These are phyloP conservation scores for Hypsibius dujardini DNA, from an alignment of 1,140 invertebrate species.

Conservation along the genomic window DNA sequence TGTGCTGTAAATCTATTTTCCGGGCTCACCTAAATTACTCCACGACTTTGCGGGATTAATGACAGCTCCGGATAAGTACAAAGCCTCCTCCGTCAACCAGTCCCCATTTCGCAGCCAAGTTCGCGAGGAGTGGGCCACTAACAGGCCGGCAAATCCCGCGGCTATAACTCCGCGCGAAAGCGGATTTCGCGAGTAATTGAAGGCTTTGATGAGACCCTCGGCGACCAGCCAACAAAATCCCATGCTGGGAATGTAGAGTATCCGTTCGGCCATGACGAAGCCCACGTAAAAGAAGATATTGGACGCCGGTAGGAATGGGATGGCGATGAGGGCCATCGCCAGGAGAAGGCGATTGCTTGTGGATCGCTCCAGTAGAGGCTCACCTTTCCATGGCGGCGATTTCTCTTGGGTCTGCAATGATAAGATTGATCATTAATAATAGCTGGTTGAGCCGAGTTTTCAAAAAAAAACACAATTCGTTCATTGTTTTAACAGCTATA, in stretches of 20 bases:
- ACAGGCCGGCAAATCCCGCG: constrained; percentile 22
- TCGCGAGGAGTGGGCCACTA: constrained; percentile 29
- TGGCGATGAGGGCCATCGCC: background rate
- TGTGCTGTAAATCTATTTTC: constrained; percentile 24
- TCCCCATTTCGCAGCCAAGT: constrained; percentile 68
- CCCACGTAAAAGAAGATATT: constrained; percentile 12
- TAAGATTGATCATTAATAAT: too few species aligned
- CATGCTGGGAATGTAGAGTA: constrained; percentile 16
- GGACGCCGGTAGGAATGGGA: background rate
- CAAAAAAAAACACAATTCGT: too few species aligned
- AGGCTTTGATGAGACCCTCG: constrained; percentile 5
- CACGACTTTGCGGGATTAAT: constrained; percentile 79
- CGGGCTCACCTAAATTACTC: constrained; percentile 41
- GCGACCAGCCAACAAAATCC: constrained; percentile 7
- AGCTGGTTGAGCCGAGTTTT: too few species aligned
- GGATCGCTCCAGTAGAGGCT: background rate
- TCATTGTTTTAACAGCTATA: too few species aligned
- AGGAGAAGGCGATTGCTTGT: background rate
- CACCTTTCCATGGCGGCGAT: background rate
- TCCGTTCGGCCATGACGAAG: constrained; percentile 12
- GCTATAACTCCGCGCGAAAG: background rate
- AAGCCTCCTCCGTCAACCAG: constrained; percentile 75
- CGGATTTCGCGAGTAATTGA: background rate
- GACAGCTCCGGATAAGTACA: constrained; percentile 70
- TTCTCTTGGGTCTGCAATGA: too few species aligned